phyloP scores from a whole-genome alignment of 92 coral and sea anemone species.

The Palythoa caribaeorum region DNA sequence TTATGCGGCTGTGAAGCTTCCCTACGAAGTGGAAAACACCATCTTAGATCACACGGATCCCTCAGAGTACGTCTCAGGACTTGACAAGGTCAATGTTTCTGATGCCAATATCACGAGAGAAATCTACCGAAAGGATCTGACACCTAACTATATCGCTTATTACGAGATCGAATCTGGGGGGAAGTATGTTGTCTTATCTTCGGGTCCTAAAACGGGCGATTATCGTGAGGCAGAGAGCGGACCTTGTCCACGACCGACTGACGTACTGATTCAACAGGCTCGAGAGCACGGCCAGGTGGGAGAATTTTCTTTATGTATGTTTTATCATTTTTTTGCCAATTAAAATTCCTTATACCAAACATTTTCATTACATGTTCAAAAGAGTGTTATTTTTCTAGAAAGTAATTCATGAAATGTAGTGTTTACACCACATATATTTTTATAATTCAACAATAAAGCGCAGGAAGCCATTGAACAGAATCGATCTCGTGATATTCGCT shows the following conservation, averaged over 20 bases:
- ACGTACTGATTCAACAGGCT: slow-evolving; percentile 58
- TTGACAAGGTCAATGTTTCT: no score
- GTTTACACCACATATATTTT: no score
- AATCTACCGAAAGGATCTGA: slow-evolving; percentile 64
- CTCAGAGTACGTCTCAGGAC: slow-evolving; percentile 1
- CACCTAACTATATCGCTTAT: slow-evolving; percentile 50
- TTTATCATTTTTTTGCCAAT: no score
- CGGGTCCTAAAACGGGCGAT: slow-evolving; percentile 53
- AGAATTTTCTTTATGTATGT: no score
- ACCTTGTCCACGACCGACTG: slow-evolving; percentile 40
- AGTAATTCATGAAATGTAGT: no score
- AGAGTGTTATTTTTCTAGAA: no score
- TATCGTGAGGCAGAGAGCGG: slow-evolving; percentile 49
- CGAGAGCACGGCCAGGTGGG: slow-evolving; percentile 44
- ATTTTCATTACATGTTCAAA: no score
- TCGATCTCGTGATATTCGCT: no score
- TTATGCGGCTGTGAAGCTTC: neutral
- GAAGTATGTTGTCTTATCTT: slow-evolving; percentile 19
- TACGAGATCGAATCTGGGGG: slow-evolving; percentile 59
- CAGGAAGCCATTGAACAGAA: no score
- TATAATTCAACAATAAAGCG: no score
- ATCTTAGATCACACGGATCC: neutral
- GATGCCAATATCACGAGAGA: slow-evolving; percentile 35
- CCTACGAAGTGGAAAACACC: slow-evolving; percentile 10
- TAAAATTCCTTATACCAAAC: no score